Evolutionary conservation across 2,888 invertebrate genomes (phyloP), one percentile per base, ranked within the genome.

Genomic region (Watsonalla cultraria): DNA sequence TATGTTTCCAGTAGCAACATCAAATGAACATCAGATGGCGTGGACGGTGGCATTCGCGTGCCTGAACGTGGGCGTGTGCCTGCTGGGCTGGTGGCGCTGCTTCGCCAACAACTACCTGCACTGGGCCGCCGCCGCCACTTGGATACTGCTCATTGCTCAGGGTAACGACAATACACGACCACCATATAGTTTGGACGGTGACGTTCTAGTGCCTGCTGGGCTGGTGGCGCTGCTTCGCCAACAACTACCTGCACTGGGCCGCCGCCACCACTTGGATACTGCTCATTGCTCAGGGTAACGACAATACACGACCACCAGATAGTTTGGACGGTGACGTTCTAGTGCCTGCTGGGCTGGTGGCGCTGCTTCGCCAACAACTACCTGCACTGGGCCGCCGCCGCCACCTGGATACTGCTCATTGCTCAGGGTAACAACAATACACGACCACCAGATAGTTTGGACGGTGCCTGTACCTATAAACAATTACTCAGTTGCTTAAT

Each of bases 51-150:
- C 95, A 62, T 95, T 95, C 76, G 93, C 95, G 73, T 92, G 94
- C 45, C 93, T 96, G 53, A 97, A 98, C 86, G 84, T 96, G 57
- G 92, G 94, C 1, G 94, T 97, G 51, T 96, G 96, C 70, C 90
- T 95, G 55, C 91, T 97, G 54, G 96, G 97, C 53, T 95, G 95
- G 92, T 97, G 97, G 97, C 92, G 95, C 51, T 96, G 96, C 80
- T 97, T 97, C 80, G 97, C 97, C 66, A 97, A 97, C 88, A 96
- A 97, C 86, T 97, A 97, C 84, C 91, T 97, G 54, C 97, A 97
- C 76, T 97, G 97, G 96, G 97, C 97, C 0, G 97, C 97, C 5
- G 94, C 96, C 46, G 95, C 96, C 71, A 97, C 97, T 4, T 97
- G 97, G 97, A 91, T 96, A 56, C 91, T 97, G 52, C 94, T 97